These are phyloP conservation scores for Andrena fulva DNA, from an alignment of 2,888 invertebrate species.

Conservation along the genomic window DNA sequence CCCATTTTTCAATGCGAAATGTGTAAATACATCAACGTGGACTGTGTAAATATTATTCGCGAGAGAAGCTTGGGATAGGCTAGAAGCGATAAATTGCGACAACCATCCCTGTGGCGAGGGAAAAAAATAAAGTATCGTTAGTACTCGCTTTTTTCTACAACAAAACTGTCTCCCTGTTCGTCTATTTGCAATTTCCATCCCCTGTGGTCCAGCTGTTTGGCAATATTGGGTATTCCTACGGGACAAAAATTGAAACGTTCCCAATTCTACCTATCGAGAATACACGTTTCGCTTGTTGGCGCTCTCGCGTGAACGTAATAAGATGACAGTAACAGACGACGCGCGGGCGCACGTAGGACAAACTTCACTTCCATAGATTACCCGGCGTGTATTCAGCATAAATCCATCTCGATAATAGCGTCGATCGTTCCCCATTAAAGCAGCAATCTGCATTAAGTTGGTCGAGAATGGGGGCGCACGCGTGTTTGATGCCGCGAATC, in stretches of 20 bases:
- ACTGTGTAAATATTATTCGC: constrained; percentile 1
- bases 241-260: background rate
- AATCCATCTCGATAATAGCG: constrained; percentile 57
- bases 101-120: background rate
- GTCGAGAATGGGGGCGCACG: constrained; percentile 4
- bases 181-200: background rate
- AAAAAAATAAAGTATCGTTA: constrained; percentile 6
- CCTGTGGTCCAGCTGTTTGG: background rate
- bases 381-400: constrained; percentile 29
- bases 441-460: constrained; percentile 43
- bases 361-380: constrained; percentile 47
- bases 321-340: constrained; percentile 2
- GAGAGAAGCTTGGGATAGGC: background rate
- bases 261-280: background rate
- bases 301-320: background rate
- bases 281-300: background rate
- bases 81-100: constrained; percentile 26
- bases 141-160: background rate
- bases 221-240: background rate
- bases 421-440: constrained; percentile 56
- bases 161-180: constrained; percentile 2
- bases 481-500: constrained; percentile 20
- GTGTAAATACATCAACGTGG: constrained; percentile 9
- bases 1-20: constrained; percentile 16
- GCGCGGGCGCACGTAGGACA: background rate